Percentiles rank a stretch among this genome's conserved stretches.
Conservation (phyloP, 37 sponge, comb jelly and placozoan species). For the Tethya wilhelma region DNA sequence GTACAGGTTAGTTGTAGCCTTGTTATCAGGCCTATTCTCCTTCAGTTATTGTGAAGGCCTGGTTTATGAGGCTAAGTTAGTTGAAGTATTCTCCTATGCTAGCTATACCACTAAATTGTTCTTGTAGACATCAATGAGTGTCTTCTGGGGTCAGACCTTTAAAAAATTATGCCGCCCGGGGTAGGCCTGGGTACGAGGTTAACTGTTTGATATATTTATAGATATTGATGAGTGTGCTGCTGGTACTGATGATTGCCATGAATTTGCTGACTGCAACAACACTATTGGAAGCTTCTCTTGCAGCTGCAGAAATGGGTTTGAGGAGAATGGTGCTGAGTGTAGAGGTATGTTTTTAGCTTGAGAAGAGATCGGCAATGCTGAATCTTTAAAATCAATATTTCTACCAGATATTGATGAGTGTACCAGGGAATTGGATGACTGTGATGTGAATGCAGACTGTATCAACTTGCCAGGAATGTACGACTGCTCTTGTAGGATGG, state of each 20-base stretch:
- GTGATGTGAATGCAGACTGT: constrained; percentile 4
- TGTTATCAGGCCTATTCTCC: too few species aligned
- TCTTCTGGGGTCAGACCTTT: background rate
- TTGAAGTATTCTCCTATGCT: too few species aligned
- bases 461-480: constrained; percentile 17
- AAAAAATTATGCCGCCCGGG: constrained; percentile 8
- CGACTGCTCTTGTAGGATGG: constrained; percentile 14
- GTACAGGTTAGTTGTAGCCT: too few species aligned
- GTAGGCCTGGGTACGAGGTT: constrained; percentile 5
- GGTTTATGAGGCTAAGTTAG: too few species aligned
- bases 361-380: background rate
- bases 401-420: constrained; percentile 14
- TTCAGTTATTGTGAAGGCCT: too few species aligned
- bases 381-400: background rate
- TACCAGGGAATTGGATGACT: background rate
- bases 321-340: constrained; percentile 13
- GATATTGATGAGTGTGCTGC: constrained; percentile 46
- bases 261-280: constrained; percentile 27
- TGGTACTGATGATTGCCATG: background rate
- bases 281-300: constrained; percentile 24
- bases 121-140: constrained; percentile 38
- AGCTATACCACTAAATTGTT: too few species aligned
- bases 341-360: background rate
- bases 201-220: constrained; percentile 32
- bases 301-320: constrained; percentile 33